These are phyloP conservation scores for Nebria salina DNA, from an alignment of 2,888 invertebrate genomes.

Conservation along the genomic window DNA sequence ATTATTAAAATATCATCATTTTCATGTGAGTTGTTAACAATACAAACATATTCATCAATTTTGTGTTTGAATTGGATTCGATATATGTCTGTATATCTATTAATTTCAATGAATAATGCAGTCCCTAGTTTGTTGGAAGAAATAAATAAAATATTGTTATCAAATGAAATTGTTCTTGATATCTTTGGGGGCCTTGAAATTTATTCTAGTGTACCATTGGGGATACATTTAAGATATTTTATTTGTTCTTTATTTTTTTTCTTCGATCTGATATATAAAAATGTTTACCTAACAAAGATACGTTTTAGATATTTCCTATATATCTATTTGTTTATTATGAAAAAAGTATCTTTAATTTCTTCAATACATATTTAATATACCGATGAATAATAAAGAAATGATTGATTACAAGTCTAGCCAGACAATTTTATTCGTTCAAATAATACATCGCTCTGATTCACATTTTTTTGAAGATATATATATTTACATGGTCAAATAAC, in stretches of 20 bases:
- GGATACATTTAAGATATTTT: not conserved
- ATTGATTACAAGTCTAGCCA: too few relatives aligned
- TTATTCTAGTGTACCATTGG: not conserved
- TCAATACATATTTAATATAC: not conserved
- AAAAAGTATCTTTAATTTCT: not conserved
- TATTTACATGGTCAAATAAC: too few relatives aligned
- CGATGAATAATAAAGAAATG: too few relatives aligned
- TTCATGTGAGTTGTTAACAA: constrained; percentile 16
- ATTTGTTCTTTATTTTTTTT: not conserved
- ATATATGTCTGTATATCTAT: too few relatives aligned
- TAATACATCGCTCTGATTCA: too few relatives aligned
- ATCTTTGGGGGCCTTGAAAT: not conserved
- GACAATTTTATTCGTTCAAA: too few relatives aligned
- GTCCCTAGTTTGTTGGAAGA: not conserved
- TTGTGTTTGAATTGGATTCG: too few relatives aligned
- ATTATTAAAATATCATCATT: constrained; percentile 32
- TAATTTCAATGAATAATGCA: not conserved
- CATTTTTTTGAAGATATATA: too few relatives aligned
- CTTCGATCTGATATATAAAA: not conserved
- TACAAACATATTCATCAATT: not conserved
- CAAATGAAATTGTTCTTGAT: too few relatives aligned
- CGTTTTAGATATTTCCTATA: not conserved
- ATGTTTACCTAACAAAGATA: not conserved
- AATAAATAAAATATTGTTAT: not conserved
- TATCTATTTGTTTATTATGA: not conserved